Conservation (phyloP, 2,113 vertebrate species). For the Perognathus longimembris region DNA sequence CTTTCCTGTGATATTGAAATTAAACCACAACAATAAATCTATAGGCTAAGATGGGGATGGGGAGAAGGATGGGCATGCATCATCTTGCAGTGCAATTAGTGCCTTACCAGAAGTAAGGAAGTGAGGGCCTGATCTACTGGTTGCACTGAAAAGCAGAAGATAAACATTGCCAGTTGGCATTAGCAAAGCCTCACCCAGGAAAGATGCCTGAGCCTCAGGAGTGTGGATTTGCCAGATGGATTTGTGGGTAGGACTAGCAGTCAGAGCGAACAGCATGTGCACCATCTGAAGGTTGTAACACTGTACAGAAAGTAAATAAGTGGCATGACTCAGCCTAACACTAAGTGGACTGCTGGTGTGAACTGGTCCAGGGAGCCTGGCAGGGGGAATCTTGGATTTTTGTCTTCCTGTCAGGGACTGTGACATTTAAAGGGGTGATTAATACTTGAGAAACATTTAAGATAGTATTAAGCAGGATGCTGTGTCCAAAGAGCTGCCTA, state of each 20-base stretch:
- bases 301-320: neutral
- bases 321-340: neutral
- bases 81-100: neutral
- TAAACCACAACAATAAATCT: neutral
- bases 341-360: neutral
- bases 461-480: neutral
- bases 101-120: neutral
- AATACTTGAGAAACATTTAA: neutral
- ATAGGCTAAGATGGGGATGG: neutral
- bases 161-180: slow-evolving; percentile 15
- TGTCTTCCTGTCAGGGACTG: neutral
- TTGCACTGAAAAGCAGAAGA: neutral
- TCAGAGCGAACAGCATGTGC: neutral
- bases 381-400: neutral
- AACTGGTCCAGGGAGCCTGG: neutral
- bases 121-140: neutral
- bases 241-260: neutral
- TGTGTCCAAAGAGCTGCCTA: neutral
- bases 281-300: neutral
- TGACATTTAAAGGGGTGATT: slow-evolving; percentile 35
- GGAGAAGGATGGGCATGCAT: neutral
- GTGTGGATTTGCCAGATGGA: neutral
- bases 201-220: neutral
- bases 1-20: neutral
- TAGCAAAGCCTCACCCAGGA: neutral